phyloP scores from a whole-genome alignment of 1,140 invertebrate species.

The Battus philenor region DNA sequence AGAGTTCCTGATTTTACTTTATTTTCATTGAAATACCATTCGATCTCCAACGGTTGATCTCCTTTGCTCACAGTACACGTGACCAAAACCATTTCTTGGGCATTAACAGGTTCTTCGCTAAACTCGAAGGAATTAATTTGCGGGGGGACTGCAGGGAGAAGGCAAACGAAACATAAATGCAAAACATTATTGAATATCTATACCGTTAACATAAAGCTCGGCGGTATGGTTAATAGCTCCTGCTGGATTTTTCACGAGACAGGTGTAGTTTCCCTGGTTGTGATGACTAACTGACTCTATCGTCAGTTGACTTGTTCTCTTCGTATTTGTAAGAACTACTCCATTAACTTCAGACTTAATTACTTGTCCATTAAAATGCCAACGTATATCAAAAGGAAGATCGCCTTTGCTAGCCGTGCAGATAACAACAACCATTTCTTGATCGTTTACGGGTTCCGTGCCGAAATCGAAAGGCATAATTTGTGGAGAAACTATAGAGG shows the following conservation, averaged over 20 bases:
- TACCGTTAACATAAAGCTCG: conserved; percentile 80
- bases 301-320: conserved; percentile 71
- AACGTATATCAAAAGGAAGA: conserved; percentile 69
- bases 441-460: conserved; percentile 80
- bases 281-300: conserved; percentile 79
- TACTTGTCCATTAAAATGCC: conserved; percentile 76
- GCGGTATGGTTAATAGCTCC: conserved; percentile 78
- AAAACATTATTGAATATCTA: conserved; percentile 15
- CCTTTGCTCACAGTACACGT: conserved; percentile 79
- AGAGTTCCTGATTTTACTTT: conserved; percentile 61
- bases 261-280: conserved; percentile 84
- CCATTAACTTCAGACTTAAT: conserved; percentile 71
- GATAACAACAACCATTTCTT: conserved; percentile 79
- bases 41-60: conserved; percentile 79
- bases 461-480: conserved; percentile 80
- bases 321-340: conserved; percentile 62
- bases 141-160: conserved; percentile 73
- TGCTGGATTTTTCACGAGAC: conserved; percentile 80
- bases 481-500: conserved; percentile 80
- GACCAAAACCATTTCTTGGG: conserved; percentile 77
- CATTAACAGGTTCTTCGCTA: conserved; percentile 75
- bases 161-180: conserved; percentile 25
- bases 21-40: conserved; percentile 78
- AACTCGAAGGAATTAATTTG: conserved; percentile 79
- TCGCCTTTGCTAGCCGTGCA: conserved; percentile 78